Evolutionary conservation across 2,888 invertebrate genomes (phyloP).

Genomic region (Bimastos eiseni): DNA sequence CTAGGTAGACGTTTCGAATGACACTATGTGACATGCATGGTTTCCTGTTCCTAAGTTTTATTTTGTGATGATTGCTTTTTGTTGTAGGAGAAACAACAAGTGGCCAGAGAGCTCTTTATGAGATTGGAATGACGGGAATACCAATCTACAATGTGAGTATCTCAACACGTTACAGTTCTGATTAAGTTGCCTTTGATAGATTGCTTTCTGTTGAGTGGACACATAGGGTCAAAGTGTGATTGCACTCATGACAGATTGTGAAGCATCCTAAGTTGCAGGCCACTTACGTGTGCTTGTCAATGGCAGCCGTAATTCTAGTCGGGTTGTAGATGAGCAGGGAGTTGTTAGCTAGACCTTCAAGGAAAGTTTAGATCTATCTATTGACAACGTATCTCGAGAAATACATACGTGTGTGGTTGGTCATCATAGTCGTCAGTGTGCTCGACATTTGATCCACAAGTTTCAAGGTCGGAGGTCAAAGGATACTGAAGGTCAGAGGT

Average conservation of each 20-base stretch:
- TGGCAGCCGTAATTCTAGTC: too few relatives aligned
- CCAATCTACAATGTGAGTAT: conserved; percentile 83
- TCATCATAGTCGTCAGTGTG: too few relatives aligned
- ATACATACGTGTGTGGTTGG: too few relatives aligned
- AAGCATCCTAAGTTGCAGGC: not conserved
- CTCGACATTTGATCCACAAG: too few relatives aligned
- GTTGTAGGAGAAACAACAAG: conserved; percentile 82
- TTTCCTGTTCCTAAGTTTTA: not conserved
- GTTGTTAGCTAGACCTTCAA: too few relatives aligned
- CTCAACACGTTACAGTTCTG: not conserved
- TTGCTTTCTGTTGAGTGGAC: not conserved
- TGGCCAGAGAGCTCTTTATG: conserved; percentile 92
- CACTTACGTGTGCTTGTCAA: not conserved
- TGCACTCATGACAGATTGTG: not conserved
- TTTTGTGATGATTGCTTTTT: not conserved
- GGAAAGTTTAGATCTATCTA: too few relatives aligned
- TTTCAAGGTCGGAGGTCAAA: too few relatives aligned
- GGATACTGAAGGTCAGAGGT: too few relatives aligned
- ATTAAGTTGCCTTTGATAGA: not conserved
- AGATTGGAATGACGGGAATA: conserved; percentile 91
- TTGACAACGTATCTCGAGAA: too few relatives aligned
- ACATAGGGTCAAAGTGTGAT: not conserved
- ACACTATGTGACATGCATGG: not conserved
- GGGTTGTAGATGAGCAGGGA: too few relatives aligned
- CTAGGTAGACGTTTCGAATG: conserved; percentile 7